Evolutionary conservation across 2,113 vertebrate species (phyloP).

Genomic region (Ondatra zibethicus): DNA sequence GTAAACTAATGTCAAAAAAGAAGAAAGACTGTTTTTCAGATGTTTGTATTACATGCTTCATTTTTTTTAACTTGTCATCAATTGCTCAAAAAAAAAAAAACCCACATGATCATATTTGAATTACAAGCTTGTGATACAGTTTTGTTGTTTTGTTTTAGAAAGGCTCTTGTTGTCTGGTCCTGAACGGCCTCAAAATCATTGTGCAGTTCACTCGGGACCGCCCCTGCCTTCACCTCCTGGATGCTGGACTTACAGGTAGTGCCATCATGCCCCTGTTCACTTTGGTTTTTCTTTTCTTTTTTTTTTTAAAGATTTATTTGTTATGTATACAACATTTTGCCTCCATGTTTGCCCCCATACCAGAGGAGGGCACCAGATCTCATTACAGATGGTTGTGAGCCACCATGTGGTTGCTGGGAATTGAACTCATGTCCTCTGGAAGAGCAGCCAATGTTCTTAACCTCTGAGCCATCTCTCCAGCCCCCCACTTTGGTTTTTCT

Average conservation of each 20-base stretch:
- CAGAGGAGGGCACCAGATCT: no score
- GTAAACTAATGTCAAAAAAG: background rate
- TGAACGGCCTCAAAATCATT: background rate
- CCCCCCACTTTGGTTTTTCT: background rate
- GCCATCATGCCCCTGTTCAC: background rate
- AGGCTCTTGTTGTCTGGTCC: background rate
- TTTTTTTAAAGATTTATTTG: no score
- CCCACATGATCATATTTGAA: conserved; percentile 27
- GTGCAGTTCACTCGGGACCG: background rate
- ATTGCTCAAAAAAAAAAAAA: conserved; percentile 28
- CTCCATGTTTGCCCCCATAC: no score
- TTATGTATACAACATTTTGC: no score
- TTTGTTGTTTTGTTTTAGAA: background rate
- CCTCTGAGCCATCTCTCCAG: no score
- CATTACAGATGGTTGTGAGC: no score
- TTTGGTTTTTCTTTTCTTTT: conserved; percentile 36
- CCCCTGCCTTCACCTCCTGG: background rate
- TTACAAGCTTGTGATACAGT: conserved; percentile 10
- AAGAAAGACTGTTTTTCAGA: conserved; percentile 17
- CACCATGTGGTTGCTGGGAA: no score
- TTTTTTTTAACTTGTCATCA: background rate
- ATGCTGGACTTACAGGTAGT: background rate
- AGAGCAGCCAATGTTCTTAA: no score
- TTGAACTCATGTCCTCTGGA: no score
- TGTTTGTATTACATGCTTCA: conserved; percentile 21